Base-by-base conservation (phyloP, 2,797 vertebrate species). In the Leptodactylus fallax region DNA sequence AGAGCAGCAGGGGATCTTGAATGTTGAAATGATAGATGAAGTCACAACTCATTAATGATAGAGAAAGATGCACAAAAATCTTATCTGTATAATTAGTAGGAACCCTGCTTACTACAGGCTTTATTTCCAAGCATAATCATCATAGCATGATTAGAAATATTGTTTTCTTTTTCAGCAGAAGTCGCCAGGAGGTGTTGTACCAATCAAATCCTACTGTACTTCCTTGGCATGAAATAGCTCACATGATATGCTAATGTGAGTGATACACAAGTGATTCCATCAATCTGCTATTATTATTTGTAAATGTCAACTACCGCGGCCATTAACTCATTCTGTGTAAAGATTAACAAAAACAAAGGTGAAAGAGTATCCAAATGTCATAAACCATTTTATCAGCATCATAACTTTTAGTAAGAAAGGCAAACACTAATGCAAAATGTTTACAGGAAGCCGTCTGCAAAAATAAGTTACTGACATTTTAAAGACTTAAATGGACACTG, bases 161-260 rank as follows among this genome's bases (percentile, higher is more conserved):
- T 86, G 76, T 86, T 86, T 81, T 80, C 63, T 80, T 74, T 77
- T 63, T 51, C 65, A 86, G 60, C 12, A 49, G 49, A 80, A 87
- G 27, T 65, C 76, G 53, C 36, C 85, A 86, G 76, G 85, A 45
- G 76, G 60, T 79, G 51, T 45, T 79, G 47, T 79, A 71, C 85
- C 85, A 79, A 86, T 87, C 78, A 87, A 60, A 79, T 80, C 80
- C 65, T 87, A 81, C 78, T 87, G 53, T 80, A 55, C 45, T 81
- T 87, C 27, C 65, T 21, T 86, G 61, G 85, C 85, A 79, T 79
- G 77, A 80, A 69, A 77, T 27, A 51, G 21, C 19, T 9, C 10
- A 60, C 58, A 71, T 55, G 51, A 77, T 53, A 76, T 76, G 71
- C 71, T 56, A 76, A 60, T 85, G 23, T 56, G n/a, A 72, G 21